Evolutionary conservation across 1,140 invertebrate species (phyloP), one percentile per base, ranked within the genome.

Genomic region (Penaeus japonicus): DNA sequence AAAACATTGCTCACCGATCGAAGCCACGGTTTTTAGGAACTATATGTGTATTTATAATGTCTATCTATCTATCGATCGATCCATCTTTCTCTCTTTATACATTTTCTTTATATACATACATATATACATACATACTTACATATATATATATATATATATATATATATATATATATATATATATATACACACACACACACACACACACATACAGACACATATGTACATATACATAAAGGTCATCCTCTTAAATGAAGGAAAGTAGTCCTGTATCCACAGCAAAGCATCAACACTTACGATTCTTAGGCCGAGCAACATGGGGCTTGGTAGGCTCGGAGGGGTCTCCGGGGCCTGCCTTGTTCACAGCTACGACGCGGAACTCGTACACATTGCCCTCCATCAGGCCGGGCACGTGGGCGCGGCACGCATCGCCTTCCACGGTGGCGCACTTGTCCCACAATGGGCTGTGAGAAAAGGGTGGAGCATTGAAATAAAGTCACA

Each of bases 281-380:
- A 30, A 12, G 62, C n/a, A 59, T 59, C n/a, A 87, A 62, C 62
- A 91, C 94, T 94, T 93, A 95, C 96, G 93, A 92, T 98, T 98
- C 92, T 97, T 98, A 32, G 98, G 96, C 92, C 98, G 95, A 17
- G 98, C 98, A 89, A 96, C 93, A 91, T 99, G 97, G 4, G 97
- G 95, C 89, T 95, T 95, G 5, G 98, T 98, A 2, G 96, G 94
- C 90, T 98, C 96, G 90, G 97, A 98, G 0, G 99, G 96, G 92
- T 96, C 96, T 78, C 98, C 96, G 62, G 96, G 95, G 54, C 98
- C 98, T 39, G 97, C 98, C 92, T 98, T 98, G 91, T 94, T 99
- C 0, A 98, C 95, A 22, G 98, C 98, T 77, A 95, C 94, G 2
- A 99, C 96, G 54, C 99, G 94, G 95, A 99, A 99, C 93, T 99